These are phyloP conservation scores for Lordiphosa fenestrarum DNA, from an alignment of 2,888 invertebrate species.

Conservation along the genomic window DNA sequence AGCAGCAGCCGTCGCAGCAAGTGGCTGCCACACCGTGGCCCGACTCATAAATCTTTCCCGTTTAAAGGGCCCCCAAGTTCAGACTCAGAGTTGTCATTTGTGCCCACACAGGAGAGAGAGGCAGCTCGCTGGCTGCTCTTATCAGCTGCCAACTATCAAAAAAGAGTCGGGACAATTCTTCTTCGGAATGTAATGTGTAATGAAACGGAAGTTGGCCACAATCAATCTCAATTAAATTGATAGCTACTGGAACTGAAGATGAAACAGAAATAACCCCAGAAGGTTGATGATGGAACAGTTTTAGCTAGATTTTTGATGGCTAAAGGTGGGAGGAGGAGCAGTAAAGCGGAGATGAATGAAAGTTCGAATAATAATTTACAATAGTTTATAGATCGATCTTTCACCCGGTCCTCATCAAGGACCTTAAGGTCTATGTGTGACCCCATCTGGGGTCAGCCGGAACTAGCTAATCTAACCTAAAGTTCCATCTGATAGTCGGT, in stretches of 20 bases:
- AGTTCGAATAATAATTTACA: too few species aligned
- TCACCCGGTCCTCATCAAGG: too few species aligned
- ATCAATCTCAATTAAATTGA: slow-evolving; percentile 74
- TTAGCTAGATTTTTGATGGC: slow-evolving; percentile 1
- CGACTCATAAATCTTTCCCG: slow-evolving; percentile 36
- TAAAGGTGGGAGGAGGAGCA: not conserved
- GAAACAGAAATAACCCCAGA: not conserved
- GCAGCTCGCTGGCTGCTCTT: slow-evolving; percentile 25
- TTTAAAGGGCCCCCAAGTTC: slow-evolving; percentile 22
- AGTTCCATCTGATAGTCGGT: too few species aligned
- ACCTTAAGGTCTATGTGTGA: too few species aligned
- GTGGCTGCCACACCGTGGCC: slow-evolving; percentile 13
- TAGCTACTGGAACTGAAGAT: slow-evolving; percentile 42
- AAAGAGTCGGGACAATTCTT: slow-evolving; percentile 44
- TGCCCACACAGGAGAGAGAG: slow-evolving; percentile 29
- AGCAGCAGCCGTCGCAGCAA: slow-evolving; percentile 30
- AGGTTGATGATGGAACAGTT: slow-evolving; percentile 6
- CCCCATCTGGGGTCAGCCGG: too few species aligned
- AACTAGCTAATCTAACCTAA: too few species aligned
- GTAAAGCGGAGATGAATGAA: too few species aligned
- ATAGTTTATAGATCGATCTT: too few species aligned
- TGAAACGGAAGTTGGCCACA: slow-evolving; percentile 66
- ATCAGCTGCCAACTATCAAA: slow-evolving; percentile 55
- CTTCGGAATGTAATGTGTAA: slow-evolving; percentile 57
- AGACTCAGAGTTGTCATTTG: slow-evolving; percentile 24